Evolutionary conservation across 2,888 invertebrate species (phyloP).

Genomic region (Drosophila colorata): DNA sequence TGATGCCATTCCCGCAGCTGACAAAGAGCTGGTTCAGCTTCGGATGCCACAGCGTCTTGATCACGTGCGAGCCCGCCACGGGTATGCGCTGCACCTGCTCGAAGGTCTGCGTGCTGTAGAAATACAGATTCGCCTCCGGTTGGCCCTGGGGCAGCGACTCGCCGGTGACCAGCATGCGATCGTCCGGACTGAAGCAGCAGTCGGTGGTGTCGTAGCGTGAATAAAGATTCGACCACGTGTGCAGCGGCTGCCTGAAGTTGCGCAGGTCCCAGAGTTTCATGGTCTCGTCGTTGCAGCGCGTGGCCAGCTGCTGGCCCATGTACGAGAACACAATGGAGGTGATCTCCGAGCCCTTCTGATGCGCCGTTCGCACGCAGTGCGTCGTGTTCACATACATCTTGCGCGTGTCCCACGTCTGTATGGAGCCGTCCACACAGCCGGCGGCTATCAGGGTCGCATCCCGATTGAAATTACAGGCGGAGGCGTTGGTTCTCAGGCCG

Average conservation of each 20-base stretch:
- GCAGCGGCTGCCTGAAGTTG: conserved; percentile 91
- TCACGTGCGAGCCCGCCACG: conserved; percentile 92
- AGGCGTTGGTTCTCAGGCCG: conserved; percentile 94
- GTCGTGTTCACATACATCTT: conserved; percentile 96
- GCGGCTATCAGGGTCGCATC: conserved; percentile 95
- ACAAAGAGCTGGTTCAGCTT: conserved; percentile 98
- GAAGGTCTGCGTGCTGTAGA: conserved; percentile 92
- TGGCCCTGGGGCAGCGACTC: conserved; percentile 91
- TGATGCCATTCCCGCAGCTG: conserved; percentile 95
- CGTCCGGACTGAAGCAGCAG: conserved; percentile 94
- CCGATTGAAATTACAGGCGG: conserved; percentile 92
- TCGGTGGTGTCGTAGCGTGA: conserved; percentile 94
- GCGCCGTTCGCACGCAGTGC: conserved; percentile 91
- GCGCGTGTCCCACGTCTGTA: conserved; percentile 98
- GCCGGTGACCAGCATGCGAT: conserved; percentile 94
- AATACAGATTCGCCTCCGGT: conserved; percentile 89
- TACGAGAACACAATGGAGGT: conserved; percentile 95
- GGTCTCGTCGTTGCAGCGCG: conserved; percentile 95
- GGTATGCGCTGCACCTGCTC: conserved; percentile 90
- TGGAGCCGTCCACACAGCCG: conserved; percentile 94
- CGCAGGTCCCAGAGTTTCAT: conserved; percentile 98
- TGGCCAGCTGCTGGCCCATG: conserved; percentile 90
- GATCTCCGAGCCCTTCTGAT: conserved; percentile 92
- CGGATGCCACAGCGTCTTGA: conserved; percentile 97
- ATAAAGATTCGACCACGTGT: conserved; percentile 89